Evolutionary conservation across 2,888 invertebrate species (phyloP), one percentile per base, ranked within the genome.

Genomic region (Penaeus monodon): DNA sequence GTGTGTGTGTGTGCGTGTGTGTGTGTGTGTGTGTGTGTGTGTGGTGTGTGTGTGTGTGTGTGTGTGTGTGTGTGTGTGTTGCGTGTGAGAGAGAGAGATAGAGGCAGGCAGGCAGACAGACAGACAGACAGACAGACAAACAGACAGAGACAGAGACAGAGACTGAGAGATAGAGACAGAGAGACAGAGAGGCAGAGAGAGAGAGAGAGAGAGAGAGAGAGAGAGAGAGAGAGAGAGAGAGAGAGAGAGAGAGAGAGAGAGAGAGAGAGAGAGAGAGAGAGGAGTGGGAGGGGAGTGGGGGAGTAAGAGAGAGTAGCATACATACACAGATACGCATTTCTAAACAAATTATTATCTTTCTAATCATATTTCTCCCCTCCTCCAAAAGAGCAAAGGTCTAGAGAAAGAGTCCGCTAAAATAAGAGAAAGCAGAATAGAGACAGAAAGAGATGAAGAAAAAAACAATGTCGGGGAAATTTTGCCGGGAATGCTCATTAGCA

Each of bases 401-500:
- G 29, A 70, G n/a, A 70, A 24, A 70, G n/a, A 68, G 27, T 17
- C 68, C n/a, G 70, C n/a, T 27, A 1, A 70, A 70, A n/a, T 70
- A 70, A 70, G 70, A 70, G 70, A 29, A 70, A 57, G 17, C 57
- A 57, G 57, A 57, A 57, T 57, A 57, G 57, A 57, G 57, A 57
- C 57, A 17, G 57, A 63, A 63, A 73, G 63, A 27, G 63, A 63
- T 44, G 82, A 63, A 63, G 14, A 82, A 73, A 73, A 82, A 64
- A 38, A 64, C 20, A 57, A 81, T 66, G 80, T 64, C 64, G 66
- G 65, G 68, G 81, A 81, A 81, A 81, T 81, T 81, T 81, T 66
- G 78, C 68, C 78, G 77, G 84, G 84, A 84, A 84, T 84, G 84
- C 84, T 84, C 84, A 84, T 84, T 84, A 84, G 84, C 29, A 68